A percentile compares a stretch with the other conserved stretches of the same genome.
Conservation (phyloP, 1,140 invertebrate species). For the Aphelinus certus region DNA sequence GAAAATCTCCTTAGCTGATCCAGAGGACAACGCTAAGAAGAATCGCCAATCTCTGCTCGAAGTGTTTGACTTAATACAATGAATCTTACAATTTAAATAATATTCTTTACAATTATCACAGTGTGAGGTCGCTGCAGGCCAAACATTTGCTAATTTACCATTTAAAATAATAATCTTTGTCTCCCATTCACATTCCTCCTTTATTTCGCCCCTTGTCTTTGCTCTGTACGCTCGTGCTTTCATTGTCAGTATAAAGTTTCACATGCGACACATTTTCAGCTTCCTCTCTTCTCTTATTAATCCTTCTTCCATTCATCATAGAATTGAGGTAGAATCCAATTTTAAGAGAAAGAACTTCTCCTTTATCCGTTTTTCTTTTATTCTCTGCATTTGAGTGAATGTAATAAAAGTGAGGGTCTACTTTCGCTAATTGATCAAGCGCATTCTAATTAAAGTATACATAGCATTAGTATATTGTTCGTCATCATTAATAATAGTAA, state of each 20-base stretch:
- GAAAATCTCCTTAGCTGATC: constrained; percentile 7
- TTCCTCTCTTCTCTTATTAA: neutral
- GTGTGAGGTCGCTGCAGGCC: constrained; percentile 64
- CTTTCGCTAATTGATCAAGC: constrained; percentile 58
- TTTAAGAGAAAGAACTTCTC: constrained; percentile 52
- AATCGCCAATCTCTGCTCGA: constrained; percentile 39
- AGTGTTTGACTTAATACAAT: constrained; percentile 53
- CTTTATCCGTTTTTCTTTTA: constrained; percentile 30
- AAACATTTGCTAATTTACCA: constrained; percentile 46
- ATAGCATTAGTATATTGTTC: constrained; percentile 53
- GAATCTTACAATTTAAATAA: constrained; percentile 62
- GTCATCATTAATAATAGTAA: constrained; percentile 49
- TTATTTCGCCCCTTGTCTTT: constrained; percentile 18
- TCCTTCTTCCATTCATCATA: constrained; percentile 46
- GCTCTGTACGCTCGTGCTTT: constrained; percentile 7
- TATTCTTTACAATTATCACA: constrained; percentile 66
- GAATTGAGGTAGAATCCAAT: constrained; percentile 64
- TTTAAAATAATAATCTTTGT: constrained; percentile 39
- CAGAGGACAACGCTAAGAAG: constrained; percentile 8
- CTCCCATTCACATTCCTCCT: constrained; percentile 17
- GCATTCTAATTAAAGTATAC: constrained; percentile 60
- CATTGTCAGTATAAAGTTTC: constrained; percentile 43
- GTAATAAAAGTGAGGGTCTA: constrained; percentile 62
- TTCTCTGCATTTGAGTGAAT: constrained; percentile 46
- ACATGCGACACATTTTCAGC: constrained; percentile 23